Evolutionary conservation across 2,113 vertebrate species (phyloP), one percentile per base, ranked within the genome.

Genomic region (Corydoras maculifer): DNA sequence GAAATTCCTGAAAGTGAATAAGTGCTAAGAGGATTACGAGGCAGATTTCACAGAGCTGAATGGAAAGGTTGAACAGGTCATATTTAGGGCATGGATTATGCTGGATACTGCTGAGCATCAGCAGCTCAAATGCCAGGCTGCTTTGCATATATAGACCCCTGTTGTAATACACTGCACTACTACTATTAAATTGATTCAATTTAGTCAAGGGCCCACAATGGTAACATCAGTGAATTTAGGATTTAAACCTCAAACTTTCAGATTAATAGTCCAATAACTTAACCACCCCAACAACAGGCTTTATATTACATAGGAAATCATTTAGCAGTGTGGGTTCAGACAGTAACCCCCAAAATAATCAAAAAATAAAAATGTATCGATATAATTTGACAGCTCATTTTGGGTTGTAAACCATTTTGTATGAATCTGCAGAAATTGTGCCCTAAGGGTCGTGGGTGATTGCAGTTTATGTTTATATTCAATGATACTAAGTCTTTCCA

Each of bases 1-100:
- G 63, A 77, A 79, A 80, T 75, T 83, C 74, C 57, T 77, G 69
- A 72, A 72, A 58, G 67, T 59, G 67, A 69, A 68, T 69, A 65
- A 74, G 25, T 3, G 10, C 70, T 77, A 81, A 79, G 75, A 78
- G 74, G 79, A 81, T 83, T 81, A 83, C 5, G 30, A 67, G 58
- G 68, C 53, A 66, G 72, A 77, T 69, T 57, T 60, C 55, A 29
- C 30, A 43, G 54, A 61, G 49, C 30, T 76, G 77, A 76, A 78
- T 68, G 69, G 65, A 70, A 69, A 64, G 70, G 58, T 62, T 55
- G 18, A 29, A 48, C 60, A 51, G 50, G 35, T 62, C 69, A 48
- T 49, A 15, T 62, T 74, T 49, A 55, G 35, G 13, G 25, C 54
- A 18, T 68, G 65, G 66, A 78, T 79, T 82, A 75, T 58, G 65